phyloP scores from a whole-genome alignment of 2,888 invertebrate genomes.

The Psylliodes chrysocephalus region DNA sequence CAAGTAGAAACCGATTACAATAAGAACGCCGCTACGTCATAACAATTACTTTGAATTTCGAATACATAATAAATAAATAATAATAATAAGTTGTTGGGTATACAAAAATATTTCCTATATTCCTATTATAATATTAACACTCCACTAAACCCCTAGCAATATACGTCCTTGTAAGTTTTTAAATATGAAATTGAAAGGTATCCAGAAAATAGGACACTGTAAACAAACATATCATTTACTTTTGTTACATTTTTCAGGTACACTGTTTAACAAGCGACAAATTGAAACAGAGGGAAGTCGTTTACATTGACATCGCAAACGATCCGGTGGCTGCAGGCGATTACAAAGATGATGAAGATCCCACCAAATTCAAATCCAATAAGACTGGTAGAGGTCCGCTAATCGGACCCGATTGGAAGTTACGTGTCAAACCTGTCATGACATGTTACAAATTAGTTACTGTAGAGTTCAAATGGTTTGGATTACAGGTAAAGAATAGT shows the following conservation, averaged over 20 bases:
- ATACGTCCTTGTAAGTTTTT: no score
- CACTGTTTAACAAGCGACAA: constrained; percentile 92
- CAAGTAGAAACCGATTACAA: no score
- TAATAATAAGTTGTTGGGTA: no score
- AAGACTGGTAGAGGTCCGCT: constrained; percentile 97
- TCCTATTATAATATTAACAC: no score
- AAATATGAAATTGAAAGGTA: no score
- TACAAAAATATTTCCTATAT: no score
- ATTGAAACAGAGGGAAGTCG: constrained; percentile 87
- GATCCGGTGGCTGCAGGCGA: constrained; percentile 83
- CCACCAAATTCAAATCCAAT: constrained; percentile 84
- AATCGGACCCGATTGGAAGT: constrained; percentile 81
- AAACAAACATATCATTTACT: no score
- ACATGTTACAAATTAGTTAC: constrained; percentile 98
- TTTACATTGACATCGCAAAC: constrained; percentile 96
- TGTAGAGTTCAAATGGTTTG: constrained; percentile 99
- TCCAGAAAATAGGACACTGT: no score
- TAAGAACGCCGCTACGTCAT: no score
- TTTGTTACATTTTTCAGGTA: constrained; percentile 77
- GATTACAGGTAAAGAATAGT: constrained; percentile 79
- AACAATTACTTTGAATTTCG: no score
- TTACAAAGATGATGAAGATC: constrained; percentile 90
- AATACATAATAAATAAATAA: no score
- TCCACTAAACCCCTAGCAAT: no score
- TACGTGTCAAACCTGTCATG: constrained; percentile 87